phyloP scores from a whole-genome alignment of 2,888 invertebrate genomes.

The Ectemnius continuus region DNA sequence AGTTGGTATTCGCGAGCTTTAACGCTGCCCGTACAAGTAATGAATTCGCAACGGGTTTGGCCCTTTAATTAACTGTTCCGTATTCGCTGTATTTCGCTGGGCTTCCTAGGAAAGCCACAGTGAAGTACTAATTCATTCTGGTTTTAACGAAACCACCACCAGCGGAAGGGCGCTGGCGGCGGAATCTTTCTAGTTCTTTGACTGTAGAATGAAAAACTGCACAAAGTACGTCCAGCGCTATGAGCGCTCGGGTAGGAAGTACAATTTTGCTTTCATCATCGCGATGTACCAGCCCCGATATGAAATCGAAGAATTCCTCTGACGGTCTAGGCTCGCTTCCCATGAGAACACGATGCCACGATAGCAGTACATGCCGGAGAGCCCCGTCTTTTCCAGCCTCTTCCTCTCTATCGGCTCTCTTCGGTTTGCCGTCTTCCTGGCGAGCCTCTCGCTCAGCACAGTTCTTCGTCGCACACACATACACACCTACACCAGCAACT shows the following conservation, averaged over 20 bases:
- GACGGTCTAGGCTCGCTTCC: slow-evolving; percentile 11
- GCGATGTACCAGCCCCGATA: slow-evolving; percentile 21
- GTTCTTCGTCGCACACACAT: slow-evolving; percentile 26
- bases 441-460: slow-evolving; percentile 12
- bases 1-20: background rate
- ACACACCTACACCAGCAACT: slow-evolving; percentile 21
- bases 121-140: too few relatives aligned
- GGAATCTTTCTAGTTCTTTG: too few relatives aligned
- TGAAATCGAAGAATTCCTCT: slow-evolving; percentile 41
- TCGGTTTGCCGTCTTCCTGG: slow-evolving; percentile 33
- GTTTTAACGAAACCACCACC: too few relatives aligned
- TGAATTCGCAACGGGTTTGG: background rate
- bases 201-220: too few relatives aligned
- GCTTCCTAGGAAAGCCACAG: too few relatives aligned
- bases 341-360: slow-evolving; percentile 16
- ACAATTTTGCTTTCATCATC: slow-evolving; percentile 37
- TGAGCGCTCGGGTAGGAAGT: background rate
- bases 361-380: slow-evolving; percentile 20
- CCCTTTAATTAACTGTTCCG: background rate
- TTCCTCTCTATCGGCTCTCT: slow-evolving; percentile 36
- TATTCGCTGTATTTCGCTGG: too few relatives aligned
- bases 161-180: too few relatives aligned
- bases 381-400: slow-evolving; percentile 31
- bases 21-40: background rate
- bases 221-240: too few relatives aligned